phyloP scores from a whole-genome alignment of 2,888 invertebrate species.

The Camptogramma bilineatum region DNA sequence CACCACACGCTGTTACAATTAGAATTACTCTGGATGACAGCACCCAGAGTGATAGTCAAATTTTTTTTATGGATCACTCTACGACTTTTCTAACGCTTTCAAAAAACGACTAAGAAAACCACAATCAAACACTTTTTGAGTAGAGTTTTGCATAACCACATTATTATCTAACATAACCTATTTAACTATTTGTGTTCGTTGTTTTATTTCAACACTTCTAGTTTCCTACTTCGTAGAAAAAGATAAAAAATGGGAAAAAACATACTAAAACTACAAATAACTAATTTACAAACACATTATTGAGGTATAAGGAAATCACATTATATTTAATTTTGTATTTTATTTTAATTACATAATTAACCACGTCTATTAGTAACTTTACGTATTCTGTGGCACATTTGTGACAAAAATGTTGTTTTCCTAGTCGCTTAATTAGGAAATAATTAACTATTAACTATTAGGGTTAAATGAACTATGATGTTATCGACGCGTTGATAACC shows the following conservation, averaged over 20 bases:
- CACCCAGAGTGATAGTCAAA: neutral
- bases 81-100: neutral
- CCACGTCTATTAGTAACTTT: constrained; percentile 4
- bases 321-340: constrained; percentile 1
- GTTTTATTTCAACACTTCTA: neutral
- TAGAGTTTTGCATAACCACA: neutral
- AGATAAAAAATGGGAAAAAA: neutral
- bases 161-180: neutral
- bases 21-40: neutral
- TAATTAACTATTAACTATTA: constrained; percentile 22
- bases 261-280: neutral
- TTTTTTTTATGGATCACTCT: neutral
- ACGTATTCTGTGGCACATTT: constrained; percentile 3
- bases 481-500: constrained; percentile 1
- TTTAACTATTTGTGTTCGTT: neutral
- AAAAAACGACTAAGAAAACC: neutral
- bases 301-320: constrained; percentile 13
- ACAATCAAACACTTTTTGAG: neutral
- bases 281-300: neutral
- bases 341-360: constrained; percentile 10
- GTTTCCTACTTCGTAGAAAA: neutral
- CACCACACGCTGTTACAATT: neutral
- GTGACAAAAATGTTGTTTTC: constrained; percentile 31
- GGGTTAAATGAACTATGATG: constrained; percentile 9
- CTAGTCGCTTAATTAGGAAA: constrained; percentile 26